Percentiles rank a stretch among this genome's conserved stretches.
Conservation (phyloP, 2,113 vertebrate genomes). For the Pseudonaja textilis region DNA sequence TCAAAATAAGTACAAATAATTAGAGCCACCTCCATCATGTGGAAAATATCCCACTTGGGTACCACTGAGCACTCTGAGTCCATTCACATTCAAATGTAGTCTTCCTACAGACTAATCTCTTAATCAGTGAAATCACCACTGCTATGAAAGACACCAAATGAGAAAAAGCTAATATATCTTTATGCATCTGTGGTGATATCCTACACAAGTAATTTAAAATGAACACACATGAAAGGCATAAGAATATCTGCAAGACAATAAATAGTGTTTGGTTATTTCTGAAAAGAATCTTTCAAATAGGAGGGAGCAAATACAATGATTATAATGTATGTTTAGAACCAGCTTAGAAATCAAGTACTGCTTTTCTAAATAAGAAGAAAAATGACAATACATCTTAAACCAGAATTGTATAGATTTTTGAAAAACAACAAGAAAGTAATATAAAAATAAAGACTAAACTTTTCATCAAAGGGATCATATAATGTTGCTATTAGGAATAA, state of each 20-base stretch:
- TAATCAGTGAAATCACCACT: constrained; percentile 60
- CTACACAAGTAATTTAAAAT: constrained; percentile 42
- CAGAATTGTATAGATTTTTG: background rate
- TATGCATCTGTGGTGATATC: constrained; percentile 50
- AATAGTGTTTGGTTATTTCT: background rate
- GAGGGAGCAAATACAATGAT: background rate
- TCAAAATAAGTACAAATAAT: constrained; percentile 61
- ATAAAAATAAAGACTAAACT: background rate
- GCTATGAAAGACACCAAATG: constrained; percentile 41
- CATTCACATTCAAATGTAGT: constrained; percentile 53
- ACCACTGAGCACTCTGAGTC: constrained; percentile 48
- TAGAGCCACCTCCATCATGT: constrained; percentile 49
- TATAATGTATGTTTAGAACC: background rate
- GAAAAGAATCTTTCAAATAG: constrained; percentile 1
- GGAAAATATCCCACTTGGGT: constrained; percentile 56
- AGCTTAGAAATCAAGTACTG: background rate
- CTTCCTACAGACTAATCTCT: constrained; percentile 57
- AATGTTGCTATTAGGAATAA: background rate
- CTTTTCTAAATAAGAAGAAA: background rate
- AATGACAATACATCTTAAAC: background rate
- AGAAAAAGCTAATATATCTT: constrained; percentile 54
- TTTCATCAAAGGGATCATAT: background rate
- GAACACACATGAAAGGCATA: constrained; percentile 29
- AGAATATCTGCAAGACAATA: background rate
- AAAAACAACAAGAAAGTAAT: background rate